Evolutionary conservation across 2,113 vertebrate species (phyloP).

Genomic region (Ranitomeya imitator): DNA sequence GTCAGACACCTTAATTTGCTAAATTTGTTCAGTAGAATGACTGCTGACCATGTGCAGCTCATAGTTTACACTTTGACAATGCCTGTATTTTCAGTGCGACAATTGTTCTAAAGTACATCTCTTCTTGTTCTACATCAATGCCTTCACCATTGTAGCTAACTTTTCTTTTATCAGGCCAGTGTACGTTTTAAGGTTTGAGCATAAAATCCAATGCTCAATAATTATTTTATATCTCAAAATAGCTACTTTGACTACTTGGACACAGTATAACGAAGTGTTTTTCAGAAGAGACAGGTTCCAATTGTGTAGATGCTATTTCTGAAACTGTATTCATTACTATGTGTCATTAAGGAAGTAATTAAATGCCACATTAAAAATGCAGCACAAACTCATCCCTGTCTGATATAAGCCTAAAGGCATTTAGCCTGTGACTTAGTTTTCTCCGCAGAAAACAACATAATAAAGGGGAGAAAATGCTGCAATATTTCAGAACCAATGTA

Average conservation of each 20-base stretch:
- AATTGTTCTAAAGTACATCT: no score
- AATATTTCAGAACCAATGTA: not conserved
- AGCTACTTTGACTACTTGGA: not conserved
- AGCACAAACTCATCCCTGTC: not conserved
- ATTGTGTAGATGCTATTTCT: not conserved
- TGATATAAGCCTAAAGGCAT: slow-evolving; percentile 20
- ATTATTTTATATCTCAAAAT: not conserved
- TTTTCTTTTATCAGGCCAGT: no score
- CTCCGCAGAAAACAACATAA: not conserved
- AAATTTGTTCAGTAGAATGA: not conserved
- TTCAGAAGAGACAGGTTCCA: not conserved
- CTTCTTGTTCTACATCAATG: no score
- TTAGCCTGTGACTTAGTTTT: not conserved
- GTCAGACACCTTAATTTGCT: no score
- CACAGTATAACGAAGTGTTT: not conserved
- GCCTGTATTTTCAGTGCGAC: no score
- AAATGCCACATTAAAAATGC: slow-evolving; percentile 10
- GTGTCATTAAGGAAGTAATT: slow-evolving; percentile 6
- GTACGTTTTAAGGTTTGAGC: no score
- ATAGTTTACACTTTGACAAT: not conserved
- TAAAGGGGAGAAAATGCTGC: not conserved
- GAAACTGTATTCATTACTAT: slow-evolving; percentile 1
- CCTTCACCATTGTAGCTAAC: no score
- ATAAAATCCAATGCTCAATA: no score
- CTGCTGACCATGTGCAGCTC: not conserved